Evolutionary conservation across 1,140 invertebrate species (phyloP).

Genomic region (Leptinotarsa defecta): DNA sequence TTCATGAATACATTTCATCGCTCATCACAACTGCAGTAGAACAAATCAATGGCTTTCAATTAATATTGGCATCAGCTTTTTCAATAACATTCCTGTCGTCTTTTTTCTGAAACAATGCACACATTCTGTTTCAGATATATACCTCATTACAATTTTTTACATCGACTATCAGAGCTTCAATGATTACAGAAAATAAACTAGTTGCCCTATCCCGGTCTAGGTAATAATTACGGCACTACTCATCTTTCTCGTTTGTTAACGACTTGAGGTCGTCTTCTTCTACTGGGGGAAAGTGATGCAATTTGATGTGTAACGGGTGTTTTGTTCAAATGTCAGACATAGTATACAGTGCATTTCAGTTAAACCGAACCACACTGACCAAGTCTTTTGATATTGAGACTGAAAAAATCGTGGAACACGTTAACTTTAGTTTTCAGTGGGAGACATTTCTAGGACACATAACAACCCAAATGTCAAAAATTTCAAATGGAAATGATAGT

Average conservation of each 20-base stretch:
- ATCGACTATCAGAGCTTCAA: background rate
- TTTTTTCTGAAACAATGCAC: background rate
- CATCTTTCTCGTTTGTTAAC: conserved; percentile 22
- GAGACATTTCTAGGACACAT: no score
- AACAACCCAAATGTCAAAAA: no score
- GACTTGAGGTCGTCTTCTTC: conserved; percentile 20
- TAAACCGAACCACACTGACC: no score
- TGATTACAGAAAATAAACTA: conserved; percentile 25
- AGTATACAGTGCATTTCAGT: no score
- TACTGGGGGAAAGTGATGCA: conserved; percentile 4
- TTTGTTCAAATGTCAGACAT: no score
- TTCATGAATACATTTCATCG: no score
- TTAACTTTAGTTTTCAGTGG: no score
- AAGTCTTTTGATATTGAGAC: no score
- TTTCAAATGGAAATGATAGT: no score
- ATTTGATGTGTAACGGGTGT: background rate
- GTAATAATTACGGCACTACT: conserved; percentile 21
- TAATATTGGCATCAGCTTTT: background rate
- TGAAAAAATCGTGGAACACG: no score
- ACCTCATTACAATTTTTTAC: conserved; percentile 8
- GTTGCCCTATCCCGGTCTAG: conserved; percentile 21
- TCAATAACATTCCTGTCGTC: background rate
- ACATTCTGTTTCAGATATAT: background rate
- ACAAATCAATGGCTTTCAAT: background rate
- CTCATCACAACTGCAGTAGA: no score